Evolutionary conservation across 2,797 vertebrate species (phyloP).

Genomic region (Phataginus tetradactyla): DNA sequence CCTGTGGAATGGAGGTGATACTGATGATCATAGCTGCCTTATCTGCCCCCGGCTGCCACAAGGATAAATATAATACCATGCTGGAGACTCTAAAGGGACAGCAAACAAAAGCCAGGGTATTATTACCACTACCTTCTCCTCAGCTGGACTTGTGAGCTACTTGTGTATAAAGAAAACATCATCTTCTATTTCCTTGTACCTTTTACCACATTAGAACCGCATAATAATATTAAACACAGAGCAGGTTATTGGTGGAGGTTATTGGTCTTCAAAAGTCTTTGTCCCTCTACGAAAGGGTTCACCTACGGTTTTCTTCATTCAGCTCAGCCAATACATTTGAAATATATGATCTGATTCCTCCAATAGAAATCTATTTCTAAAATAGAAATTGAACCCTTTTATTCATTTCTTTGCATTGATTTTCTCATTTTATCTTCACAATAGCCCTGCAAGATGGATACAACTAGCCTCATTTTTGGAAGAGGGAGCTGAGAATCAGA

Average conservation of each 20-base stretch:
- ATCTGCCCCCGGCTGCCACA: background rate
- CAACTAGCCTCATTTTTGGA: background rate
- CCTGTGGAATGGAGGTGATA: background rate
- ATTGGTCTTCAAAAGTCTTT: background rate
- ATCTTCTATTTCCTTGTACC: background rate
- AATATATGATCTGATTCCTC: slow-evolving; percentile 27
- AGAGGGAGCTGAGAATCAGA: background rate
- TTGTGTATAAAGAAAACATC: background rate
- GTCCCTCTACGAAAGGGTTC: background rate
- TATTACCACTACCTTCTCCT: background rate
- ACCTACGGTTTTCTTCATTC: slow-evolving; percentile 37
- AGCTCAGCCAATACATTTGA: background rate
- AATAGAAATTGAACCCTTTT: background rate
- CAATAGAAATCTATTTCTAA: background rate
- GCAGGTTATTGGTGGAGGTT: background rate
- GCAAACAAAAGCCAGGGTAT: background rate
- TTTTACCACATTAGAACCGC: background rate
- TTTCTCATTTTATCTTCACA: background rate
- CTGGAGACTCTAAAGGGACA: background rate
- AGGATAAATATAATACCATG: background rate
- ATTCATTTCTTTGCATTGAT: slow-evolving; percentile 3
- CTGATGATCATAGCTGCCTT: background rate
- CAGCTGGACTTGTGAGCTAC: background rate
- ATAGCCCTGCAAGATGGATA: background rate
- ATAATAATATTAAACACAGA: background rate